Conservation (phyloP, 2,113 vertebrate genomes). For the Peromyscus leucopus region DNA sequence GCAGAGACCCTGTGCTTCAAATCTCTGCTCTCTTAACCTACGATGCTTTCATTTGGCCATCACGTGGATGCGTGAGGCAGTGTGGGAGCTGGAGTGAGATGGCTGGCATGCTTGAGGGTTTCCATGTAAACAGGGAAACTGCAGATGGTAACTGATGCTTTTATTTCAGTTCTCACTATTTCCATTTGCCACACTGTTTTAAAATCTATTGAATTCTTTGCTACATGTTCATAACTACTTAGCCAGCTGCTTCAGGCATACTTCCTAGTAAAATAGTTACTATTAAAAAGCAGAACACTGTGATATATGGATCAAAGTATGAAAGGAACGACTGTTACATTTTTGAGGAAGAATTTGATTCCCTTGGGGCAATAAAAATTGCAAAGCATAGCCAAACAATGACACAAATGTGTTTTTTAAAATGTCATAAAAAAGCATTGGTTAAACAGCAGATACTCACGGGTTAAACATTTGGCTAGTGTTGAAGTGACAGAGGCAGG, state of each 20-base stretch:
- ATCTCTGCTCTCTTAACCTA: background rate
- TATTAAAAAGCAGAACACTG: background rate
- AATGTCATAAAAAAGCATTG: background rate
- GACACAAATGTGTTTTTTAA: background rate
- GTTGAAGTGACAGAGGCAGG: background rate
- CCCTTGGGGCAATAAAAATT: background rate
- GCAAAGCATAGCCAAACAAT: background rate
- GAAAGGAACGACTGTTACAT: background rate
- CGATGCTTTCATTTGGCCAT: background rate
- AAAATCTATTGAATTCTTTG: background rate
- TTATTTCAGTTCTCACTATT: background rate
- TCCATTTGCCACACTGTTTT: background rate
- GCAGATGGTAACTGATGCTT: background rate
- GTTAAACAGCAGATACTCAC: background rate
- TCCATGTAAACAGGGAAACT: background rate
- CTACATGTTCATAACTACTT: background rate
- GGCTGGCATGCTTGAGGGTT: background rate
- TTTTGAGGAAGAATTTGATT: constrained; percentile 13
- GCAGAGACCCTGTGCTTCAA: background rate
- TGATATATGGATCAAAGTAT: background rate
- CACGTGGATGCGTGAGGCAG: background rate
- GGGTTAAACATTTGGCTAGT: background rate
- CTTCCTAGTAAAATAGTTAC: background rate
- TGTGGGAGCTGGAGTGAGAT: background rate
- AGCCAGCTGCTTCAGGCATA: background rate